Evolutionary conservation across 2,113 vertebrate genomes (phyloP), one percentile per base, ranked within the genome.

Genomic region (Cebidichthys violaceus): DNA sequence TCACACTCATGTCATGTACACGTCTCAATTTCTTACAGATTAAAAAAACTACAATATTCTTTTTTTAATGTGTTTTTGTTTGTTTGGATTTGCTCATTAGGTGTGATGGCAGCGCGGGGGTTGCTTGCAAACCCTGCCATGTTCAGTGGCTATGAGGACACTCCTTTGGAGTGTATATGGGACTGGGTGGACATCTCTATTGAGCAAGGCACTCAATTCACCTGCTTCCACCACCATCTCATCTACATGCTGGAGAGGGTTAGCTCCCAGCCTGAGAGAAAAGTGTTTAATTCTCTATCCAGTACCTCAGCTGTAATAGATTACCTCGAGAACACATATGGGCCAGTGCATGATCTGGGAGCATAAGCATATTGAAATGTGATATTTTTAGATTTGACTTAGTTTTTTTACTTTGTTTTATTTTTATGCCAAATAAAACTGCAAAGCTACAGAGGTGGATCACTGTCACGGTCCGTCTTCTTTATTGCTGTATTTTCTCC

Each of bases 221-320:
- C 96, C 0, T 99, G 97, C 89, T 98, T 99, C 88, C 98, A 99
- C 90, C 97, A 99, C 50, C 98, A 99, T 90, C 96, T 99, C 59
- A 98, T 98, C 86, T 99, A 99, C 94, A 99, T 99, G 98, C 94
- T 99, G 94, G 98, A 99, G 91, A 96, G 95, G 31, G 95, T 99
- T 85, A 98, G 95, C 83, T 99, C 98, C 66, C 97, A 96, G 86
- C 97, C 98, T 43, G 98, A 99, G 91, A 97, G 97, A 79, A 98
- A 94, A 80, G 83, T 97, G 57, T 99, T 99, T 86, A 99, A 99
- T 72, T 94, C 96, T 86, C 93, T 99, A 60, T 97, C 96, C 68
- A 99, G 98, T 86, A 99, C 97, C n/a, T 96, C 98, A 45, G 97
- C 97, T 37, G 96, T 99, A 69, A 90, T 99, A 74, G 97, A 99